Conservation (phyloP, 23 tunicate species). For the Clavelina lepadiformis region DNA sequence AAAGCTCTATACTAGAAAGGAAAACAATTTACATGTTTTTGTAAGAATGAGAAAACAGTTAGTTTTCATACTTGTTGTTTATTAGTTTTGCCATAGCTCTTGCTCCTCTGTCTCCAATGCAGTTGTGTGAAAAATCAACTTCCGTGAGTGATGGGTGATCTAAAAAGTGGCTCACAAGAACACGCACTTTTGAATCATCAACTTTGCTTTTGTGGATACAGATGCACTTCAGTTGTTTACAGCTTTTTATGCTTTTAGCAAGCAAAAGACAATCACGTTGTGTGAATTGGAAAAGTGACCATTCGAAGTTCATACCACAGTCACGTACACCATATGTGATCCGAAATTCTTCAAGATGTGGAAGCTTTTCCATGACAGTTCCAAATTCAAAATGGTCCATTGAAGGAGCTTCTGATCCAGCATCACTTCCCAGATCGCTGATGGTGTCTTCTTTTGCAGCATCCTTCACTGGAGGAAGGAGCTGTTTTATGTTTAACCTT, state of each 20-base stretch:
- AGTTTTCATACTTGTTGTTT: conserved; percentile 55
- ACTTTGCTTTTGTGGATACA: conserved; percentile 78
- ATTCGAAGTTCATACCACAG: conserved; percentile 99
- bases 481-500: conserved; percentile 63
- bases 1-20: background rate
- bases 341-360: conserved; percentile 66
- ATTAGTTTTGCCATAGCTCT: conserved; percentile 91
- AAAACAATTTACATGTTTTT: background rate
- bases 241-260: conserved; percentile 49
- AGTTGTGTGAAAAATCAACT: conserved; percentile 78
- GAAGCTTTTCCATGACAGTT: conserved; percentile 38
- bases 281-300: conserved; percentile 89
- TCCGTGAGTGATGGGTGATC: conserved; percentile 76
- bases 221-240: conserved; percentile 45
- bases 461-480: conserved; percentile 85
- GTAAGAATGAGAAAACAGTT: background rate
- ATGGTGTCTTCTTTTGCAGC: conserved; percentile 52
- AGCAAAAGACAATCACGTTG: conserved; percentile 80
- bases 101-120: conserved; percentile 82
- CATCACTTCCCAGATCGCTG: conserved; percentile 72
- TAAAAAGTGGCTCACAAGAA: conserved; percentile 57
- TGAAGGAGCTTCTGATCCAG: conserved; percentile 64
- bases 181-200: conserved; percentile 69
- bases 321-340: conserved; percentile 70
- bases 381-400: conserved; percentile 92